Percentiles rank a stretch among this genome's conserved stretches.
Evolutionary conservation across 2,797 vertebrate species (phyloP).

Genomic region (Glossophaga mutica): DNA sequence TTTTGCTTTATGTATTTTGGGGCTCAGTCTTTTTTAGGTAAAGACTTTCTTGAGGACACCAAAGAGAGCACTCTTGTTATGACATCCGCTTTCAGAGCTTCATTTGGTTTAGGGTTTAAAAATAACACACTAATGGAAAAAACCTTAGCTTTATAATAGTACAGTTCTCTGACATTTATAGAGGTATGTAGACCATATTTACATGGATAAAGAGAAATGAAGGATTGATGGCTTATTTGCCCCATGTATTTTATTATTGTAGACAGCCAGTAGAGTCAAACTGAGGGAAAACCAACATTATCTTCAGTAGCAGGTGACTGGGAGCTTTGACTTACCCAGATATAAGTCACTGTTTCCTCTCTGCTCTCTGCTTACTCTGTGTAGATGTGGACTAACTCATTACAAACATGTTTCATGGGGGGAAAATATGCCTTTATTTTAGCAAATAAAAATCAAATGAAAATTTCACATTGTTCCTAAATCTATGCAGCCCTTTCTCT

Average conservation of each 20-base stretch:
- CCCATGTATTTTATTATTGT: not conserved
- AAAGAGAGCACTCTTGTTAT: not conserved
- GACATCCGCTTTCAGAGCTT: not conserved
- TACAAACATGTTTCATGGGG: slow-evolving; percentile 38
- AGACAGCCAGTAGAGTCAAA: not conserved
- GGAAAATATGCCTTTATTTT: slow-evolving; percentile 51
- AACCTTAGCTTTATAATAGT: not conserved
- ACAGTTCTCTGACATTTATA: not conserved
- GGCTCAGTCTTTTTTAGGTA: not conserved
- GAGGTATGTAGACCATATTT: not conserved
- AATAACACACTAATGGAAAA: not conserved
- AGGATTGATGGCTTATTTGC: not conserved
- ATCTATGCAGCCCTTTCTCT: slow-evolving; percentile 7
- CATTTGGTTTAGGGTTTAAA: not conserved
- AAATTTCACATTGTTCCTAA: slow-evolving; percentile 37
- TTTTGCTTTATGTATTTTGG: not conserved
- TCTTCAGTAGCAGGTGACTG: not conserved
- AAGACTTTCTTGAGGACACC: not conserved
- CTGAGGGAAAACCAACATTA: not conserved
- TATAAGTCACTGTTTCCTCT: not conserved
- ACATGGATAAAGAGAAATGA: not conserved
- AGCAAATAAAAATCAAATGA: slow-evolving; percentile 65
- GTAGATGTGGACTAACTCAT: slow-evolving; percentile 18
- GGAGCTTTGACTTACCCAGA: not conserved
- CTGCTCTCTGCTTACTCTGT: not conserved